These are phyloP conservation scores for Sardina pilchardus DNA, from an alignment of 2,113 vertebrate species.

Conservation along the genomic window DNA sequence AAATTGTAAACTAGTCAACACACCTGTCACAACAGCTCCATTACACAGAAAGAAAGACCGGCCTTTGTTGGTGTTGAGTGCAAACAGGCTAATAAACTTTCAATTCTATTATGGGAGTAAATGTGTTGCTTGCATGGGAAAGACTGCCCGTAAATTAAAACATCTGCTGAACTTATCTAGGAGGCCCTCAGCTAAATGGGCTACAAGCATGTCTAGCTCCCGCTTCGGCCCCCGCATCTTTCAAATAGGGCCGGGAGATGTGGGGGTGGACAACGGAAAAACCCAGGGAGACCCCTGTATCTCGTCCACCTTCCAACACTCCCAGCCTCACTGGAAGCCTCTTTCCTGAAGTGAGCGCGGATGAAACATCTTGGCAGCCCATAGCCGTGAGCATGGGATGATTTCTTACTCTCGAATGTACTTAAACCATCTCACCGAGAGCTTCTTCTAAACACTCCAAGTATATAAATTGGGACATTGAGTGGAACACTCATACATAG, in stretches of 20 bases:
- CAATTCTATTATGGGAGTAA: not conserved
- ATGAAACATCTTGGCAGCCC: not conserved
- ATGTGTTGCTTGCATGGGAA: conserved; percentile 8
- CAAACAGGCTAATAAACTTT: conserved; percentile 49
- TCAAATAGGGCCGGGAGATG: no score
- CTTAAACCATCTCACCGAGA: not conserved
- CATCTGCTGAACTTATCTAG: conserved; percentile 56
- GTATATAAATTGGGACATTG: not conserved
- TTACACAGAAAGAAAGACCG: conserved; percentile 17
- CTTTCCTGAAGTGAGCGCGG: not conserved
- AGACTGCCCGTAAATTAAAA: conserved; percentile 52
- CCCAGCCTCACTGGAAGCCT: not conserved
- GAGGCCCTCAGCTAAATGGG: not conserved
- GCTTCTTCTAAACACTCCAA: not conserved
- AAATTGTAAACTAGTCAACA: conserved; percentile 34
- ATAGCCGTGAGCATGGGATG: not conserved
- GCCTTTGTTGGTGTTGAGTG: conserved; percentile 25
- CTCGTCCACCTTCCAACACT: not conserved
- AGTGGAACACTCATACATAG: not conserved
- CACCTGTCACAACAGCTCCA: conserved; percentile 37
- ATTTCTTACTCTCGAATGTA: not conserved
- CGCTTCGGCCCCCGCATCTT: not conserved
- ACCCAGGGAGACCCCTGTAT: not conserved
- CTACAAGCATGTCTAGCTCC: not conserved
- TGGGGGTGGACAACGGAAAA: not conserved